A percentile compares a stretch with the other conserved stretches of the same genome.
Conservation (phyloP, 2,888 invertebrate species). For the Callyntrura guangdongensis region DNA sequence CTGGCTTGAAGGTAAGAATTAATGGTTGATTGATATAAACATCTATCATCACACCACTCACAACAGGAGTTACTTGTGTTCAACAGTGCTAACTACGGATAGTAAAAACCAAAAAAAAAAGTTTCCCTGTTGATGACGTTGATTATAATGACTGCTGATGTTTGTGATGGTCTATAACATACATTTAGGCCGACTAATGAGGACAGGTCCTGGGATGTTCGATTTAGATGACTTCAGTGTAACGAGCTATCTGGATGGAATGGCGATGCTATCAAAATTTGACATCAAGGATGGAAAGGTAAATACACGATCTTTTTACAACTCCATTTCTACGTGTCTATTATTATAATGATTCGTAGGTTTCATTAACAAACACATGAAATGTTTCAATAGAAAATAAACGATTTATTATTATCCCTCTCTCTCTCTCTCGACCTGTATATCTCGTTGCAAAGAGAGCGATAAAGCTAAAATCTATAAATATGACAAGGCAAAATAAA, state of each 20-base stretch:
- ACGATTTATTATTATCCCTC: constrained; percentile 13
- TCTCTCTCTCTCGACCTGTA: too few species aligned
- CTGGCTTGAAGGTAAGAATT: constrained; percentile 86
- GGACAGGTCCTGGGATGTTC: constrained; percentile 87
- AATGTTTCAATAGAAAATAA: constrained; percentile 1
- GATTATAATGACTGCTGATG: background rate
- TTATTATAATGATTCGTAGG: too few species aligned
- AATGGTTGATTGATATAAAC: too few species aligned
- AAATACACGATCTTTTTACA: background rate
- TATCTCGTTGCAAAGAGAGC: background rate
- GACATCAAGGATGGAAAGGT: constrained; percentile 86
- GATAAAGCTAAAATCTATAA: constrained; percentile 39
- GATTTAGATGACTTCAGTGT: constrained; percentile 86
- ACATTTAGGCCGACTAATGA: constrained; percentile 85
- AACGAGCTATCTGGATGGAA: constrained; percentile 87
- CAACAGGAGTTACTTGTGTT: background rate
- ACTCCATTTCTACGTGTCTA: background rate
- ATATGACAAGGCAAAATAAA: constrained; percentile 50
- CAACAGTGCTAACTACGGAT: too few species aligned
- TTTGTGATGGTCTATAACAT: too few species aligned
- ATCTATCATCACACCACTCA: too few species aligned
- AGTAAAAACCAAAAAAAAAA: too few species aligned
- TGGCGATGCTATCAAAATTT: constrained; percentile 87
- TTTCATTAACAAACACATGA: background rate
- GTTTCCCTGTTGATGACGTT: background rate